Evolutionary conservation across 2,888 invertebrate genomes (phyloP).

Genomic region (Eurois occulta): DNA sequence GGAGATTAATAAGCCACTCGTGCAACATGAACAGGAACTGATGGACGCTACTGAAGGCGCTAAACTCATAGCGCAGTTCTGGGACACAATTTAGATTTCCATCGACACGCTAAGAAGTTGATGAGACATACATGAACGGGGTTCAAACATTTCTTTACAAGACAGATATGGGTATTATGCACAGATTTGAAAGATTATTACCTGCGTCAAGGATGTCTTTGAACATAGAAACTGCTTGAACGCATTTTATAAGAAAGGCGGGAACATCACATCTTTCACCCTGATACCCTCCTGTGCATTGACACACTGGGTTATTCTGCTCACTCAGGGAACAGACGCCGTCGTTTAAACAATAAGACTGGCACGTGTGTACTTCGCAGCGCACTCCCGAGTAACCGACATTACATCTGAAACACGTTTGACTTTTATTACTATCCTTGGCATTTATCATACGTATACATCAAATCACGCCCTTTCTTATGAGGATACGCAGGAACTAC

Average conservation of each 20-base stretch:
- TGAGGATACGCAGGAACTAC: too few relatives aligned
- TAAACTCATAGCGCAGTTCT: too few relatives aligned
- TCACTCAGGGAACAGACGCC: background rate
- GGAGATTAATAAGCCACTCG: too few relatives aligned
- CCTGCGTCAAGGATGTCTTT: background rate
- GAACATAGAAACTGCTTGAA: background rate
- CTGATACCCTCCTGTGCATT: background rate
- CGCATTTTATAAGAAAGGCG: background rate
- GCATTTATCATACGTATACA: too few relatives aligned
- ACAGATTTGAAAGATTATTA: background rate
- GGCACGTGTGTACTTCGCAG: conserved; percentile 80
- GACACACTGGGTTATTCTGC: background rate
- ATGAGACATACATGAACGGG: background rate
- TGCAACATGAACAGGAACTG: too few relatives aligned
- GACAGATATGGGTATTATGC: too few relatives aligned
- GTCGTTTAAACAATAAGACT: background rate
- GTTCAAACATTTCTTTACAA: background rate
- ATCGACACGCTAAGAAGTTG: too few relatives aligned
- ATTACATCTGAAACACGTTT: conserved; percentile 79
- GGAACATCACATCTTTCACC: conserved; percentile 8
- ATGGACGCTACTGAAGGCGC: too few relatives aligned
- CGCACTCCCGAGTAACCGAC: conserved; percentile 82
- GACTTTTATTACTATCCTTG: too few relatives aligned
- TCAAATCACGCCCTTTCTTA: too few relatives aligned
- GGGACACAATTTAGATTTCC: too few relatives aligned